Evolutionary conservation across 2,888 invertebrate species (phyloP), one percentile per base, ranked within the genome.

Genomic region (Monopis laevigella): DNA sequence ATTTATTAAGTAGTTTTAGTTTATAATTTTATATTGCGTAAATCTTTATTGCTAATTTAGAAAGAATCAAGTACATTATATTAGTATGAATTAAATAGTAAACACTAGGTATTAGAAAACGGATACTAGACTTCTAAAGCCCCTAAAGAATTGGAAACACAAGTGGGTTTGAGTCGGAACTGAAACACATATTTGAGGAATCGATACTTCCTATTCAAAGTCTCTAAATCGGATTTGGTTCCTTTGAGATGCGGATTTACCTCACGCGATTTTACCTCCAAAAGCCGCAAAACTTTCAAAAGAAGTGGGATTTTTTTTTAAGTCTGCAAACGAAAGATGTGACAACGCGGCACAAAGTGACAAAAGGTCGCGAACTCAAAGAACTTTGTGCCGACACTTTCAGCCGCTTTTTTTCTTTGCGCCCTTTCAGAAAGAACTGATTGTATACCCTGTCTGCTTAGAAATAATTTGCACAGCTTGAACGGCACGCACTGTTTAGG

Each of bases 381-480:
- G 55, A 60, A 59, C 56, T 60, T 58, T 52, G 49, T 51, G 56
- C 58, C 62, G 59, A 61, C 60, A 56, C 54, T 62, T 58, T 54
- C 56, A 56, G 57, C 58, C 56, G 59, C 40, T 57, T 54, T 56
- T 58, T 59, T 29, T 12, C 44, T 40, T 35, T 13, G 40, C 43
- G 40, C 43, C 36, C 34, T 43, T 43, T 39, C 19, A 27, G 29
- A 19, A 26, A 40, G 40, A 36, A 36, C 36, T 36, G 21, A 36
- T 36, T 36, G 36, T 36, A n/a, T n/a, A 36, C 36, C 19, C 4
- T 19, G 12, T 36, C 36, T 16, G 36, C 36, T 36, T 36, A 16
- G 36, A 36, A 36, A 36, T 36, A 12, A 36, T 36, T 36, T 36
- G 36, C 21, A 36, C 21, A 11, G 32, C 32, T 17, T 32, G 17